Evolutionary conservation across 2,888 invertebrate genomes (phyloP).

Genomic region (Agrochola lota): DNA sequence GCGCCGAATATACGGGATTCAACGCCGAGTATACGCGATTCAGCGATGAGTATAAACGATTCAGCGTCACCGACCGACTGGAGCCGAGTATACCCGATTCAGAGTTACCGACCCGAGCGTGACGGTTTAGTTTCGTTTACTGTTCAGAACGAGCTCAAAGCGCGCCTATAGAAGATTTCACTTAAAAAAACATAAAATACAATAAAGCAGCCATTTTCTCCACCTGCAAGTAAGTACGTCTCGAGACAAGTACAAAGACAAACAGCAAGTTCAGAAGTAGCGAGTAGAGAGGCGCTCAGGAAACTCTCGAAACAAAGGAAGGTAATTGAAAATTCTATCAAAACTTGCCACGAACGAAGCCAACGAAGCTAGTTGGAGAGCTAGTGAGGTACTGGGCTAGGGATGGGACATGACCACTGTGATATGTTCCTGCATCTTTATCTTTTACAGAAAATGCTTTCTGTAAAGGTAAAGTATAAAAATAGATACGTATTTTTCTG

Average conservation of each 20-base stretch:
- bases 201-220: conserved; percentile 30
- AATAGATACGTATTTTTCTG: background rate
- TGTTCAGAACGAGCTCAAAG: background rate
- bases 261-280: conserved; percentile 60
- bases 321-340: conserved; percentile 91
- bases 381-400: conserved; percentile 65
- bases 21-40: too few species aligned
- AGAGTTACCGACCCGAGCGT: background rate
- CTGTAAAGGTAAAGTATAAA: too few species aligned
- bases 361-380: conserved; percentile 72
- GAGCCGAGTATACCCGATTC: background rate
- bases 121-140: background rate
- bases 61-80: background rate
- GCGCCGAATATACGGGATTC: too few species aligned
- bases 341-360: conserved; percentile 87
- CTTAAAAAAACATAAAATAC: background rate
- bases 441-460: background rate
- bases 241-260: conserved; percentile 57
- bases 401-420: conserved; percentile 46
- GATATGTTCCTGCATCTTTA: background rate
- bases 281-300: conserved; percentile 69
- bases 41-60: background rate
- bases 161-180: background rate
- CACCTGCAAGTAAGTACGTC: conserved; percentile 43
- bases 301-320: conserved; percentile 88